Evolutionary conservation across 1,140 invertebrate genomes (phyloP).

Genomic region (Bombus impatiens): DNA sequence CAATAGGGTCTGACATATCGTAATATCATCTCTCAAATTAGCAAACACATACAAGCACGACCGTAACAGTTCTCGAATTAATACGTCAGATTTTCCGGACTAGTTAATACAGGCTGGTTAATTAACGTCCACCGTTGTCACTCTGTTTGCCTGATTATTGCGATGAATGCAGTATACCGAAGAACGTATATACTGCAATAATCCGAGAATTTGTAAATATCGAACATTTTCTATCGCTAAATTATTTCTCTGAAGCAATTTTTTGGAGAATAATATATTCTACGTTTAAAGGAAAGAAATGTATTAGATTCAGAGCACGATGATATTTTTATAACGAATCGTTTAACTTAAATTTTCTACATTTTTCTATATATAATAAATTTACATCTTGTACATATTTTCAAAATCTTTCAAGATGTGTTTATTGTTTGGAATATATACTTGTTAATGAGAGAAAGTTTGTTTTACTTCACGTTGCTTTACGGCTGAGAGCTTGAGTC

Average conservation of each 20-base stretch:
- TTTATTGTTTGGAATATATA: not conserved
- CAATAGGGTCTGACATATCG: not conserved
- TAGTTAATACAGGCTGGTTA: not conserved
- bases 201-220: not conserved
- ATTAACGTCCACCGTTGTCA: not conserved
- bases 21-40: not conserved
- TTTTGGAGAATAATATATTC: not conserved
- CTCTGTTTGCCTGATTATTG: not conserved
- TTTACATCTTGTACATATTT: not conserved
- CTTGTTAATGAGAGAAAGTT: not conserved
- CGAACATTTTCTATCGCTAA: not conserved
- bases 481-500: not conserved
- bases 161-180: accelerated
- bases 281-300: not conserved
- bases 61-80: not conserved
- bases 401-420: not conserved
- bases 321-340: not conserved
- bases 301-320: not conserved
- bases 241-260: not conserved
- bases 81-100: not conserved
- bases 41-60: not conserved
- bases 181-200: not conserved
- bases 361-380: not conserved
- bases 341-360: not conserved
- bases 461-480: not conserved